phyloP scores from a whole-genome alignment of 2,888 invertebrate genomes.

The Endotricha flammealis region DNA sequence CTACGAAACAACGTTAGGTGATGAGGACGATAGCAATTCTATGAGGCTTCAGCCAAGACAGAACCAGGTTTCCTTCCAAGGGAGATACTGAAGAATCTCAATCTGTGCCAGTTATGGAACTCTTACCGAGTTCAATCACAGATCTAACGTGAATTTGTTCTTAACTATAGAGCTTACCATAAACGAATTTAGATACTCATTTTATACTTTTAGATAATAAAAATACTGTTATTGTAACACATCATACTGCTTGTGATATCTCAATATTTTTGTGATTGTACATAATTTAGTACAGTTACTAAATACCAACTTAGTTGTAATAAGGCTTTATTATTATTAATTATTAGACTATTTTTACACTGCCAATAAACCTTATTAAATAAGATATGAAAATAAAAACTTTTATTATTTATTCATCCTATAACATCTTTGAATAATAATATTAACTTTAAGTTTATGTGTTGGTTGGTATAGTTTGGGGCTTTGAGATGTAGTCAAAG shows the following conservation, averaged over 20 bases:
- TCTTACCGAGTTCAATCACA: no score
- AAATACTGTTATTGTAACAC: constrained; percentile 23
- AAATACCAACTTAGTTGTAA: constrained; percentile 36
- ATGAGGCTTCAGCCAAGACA: constrained; percentile 84
- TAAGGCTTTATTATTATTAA: constrained; percentile 48
- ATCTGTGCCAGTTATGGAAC: constrained; percentile 21
- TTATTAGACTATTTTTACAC: constrained; percentile 44
- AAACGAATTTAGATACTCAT: constrained; percentile 50
- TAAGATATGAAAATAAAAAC: constrained; percentile 7
- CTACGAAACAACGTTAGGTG: constrained; percentile 82
- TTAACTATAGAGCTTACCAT: constrained; percentile 21
- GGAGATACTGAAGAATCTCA: constrained; percentile 47
- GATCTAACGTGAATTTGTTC: no score
- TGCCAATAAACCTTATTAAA: constrained; percentile 25
- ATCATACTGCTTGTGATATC: constrained; percentile 60
- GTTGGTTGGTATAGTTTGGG: no score
- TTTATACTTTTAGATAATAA: constrained; percentile 19
- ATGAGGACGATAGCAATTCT: constrained; percentile 84
- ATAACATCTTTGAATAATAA: constrained; percentile 9
- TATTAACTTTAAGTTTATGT: no score
- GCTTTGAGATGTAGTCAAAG: no score
- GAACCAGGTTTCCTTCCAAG: constrained; percentile 80
- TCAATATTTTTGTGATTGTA: constrained; percentile 32
- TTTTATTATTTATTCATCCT: constrained; percentile 6
- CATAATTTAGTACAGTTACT: constrained; percentile 32